phyloP scores from a whole-genome alignment of 1,140 invertebrate species.

The Lepidurus packardi region DNA sequence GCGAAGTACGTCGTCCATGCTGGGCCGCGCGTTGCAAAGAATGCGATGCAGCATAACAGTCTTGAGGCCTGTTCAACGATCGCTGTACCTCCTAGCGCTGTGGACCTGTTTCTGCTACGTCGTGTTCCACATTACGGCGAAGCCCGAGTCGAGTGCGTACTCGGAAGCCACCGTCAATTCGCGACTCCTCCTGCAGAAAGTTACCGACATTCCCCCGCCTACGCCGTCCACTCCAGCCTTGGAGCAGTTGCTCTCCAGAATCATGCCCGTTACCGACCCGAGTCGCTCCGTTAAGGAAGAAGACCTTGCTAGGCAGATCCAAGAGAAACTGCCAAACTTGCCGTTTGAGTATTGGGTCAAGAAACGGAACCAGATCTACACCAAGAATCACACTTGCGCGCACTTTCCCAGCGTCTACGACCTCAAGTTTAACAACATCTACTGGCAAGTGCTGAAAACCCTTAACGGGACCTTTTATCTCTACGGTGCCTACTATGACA shows the following conservation, averaged over 20 bases:
- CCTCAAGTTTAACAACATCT: conserved; percentile 77
- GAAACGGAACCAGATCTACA: conserved; percentile 62
- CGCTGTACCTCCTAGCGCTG: conserved; percentile 39
- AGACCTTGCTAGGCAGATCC: conserved; percentile 28
- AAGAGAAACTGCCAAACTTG: conserved; percentile 59
- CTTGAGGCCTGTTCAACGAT: conserved; percentile 29
- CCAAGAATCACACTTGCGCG: conserved; percentile 67
- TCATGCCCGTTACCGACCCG: conserved; percentile 49
- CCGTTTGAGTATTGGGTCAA: conserved; percentile 77
- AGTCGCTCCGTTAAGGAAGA: conserved; percentile 16
- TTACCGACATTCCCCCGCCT: conserved; percentile 36
- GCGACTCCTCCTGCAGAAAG: conserved; percentile 42
- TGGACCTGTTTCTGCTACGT: conserved; percentile 45
- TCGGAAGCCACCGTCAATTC: conserved; percentile 37
- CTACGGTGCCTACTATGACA: conserved; percentile 83
- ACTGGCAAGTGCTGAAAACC: conserved; percentile 64
- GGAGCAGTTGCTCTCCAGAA: conserved; percentile 66
- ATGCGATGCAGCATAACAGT: conserved; percentile 26
- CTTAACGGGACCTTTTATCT: conserved; percentile 80
- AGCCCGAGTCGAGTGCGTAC: conserved; percentile 13
- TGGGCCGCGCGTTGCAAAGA: neutral
- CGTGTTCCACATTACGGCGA: conserved; percentile 40
- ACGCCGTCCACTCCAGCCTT: conserved; percentile 57
- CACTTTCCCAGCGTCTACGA: conserved; percentile 78
- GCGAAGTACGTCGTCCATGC: neutral